Evolutionary conservation across 2,888 invertebrate species (phyloP), one percentile per base, ranked within the genome.

Genomic region (Drosophila anomelani): DNA sequence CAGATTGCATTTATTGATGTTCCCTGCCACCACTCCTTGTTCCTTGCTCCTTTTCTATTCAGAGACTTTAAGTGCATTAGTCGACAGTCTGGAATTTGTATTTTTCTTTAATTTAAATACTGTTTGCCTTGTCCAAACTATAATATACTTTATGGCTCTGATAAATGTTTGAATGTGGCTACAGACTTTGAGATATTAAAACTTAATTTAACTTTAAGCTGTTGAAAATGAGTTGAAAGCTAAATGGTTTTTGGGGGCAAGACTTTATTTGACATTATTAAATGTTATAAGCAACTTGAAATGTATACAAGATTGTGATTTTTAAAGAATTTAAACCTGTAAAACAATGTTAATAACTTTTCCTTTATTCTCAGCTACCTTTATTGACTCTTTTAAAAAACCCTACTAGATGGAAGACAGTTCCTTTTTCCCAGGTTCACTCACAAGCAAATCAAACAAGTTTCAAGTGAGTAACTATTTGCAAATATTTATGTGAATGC

Each of bases 1-100:
- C 41, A 47, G 56, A 68, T 55, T 56, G 56, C 56, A 70, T 60
- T 47, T 38, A 72, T 70, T 46, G 69, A 70, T 70, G 70, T 5
- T 34, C 44, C 23, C 10, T 3, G 17, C 32, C 43, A 12, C 13
- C 8, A 44, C 12, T 43, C 15, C 60, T 38, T 7, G 17, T 10
- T 59, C 13, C 6, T 17, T 51, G 17, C 29, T 17, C 39, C 12
- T 51, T 23, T 47, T 17, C 39, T n/a, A 12, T 34, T 17, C 12
- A 15, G n/a, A 10, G 34, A 23, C 23, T 49, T 55, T 41, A 46
- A 54, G 51, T 66, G 66, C 68, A 67, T 66, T 67, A 67, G 38
- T 12, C 8, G 7, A 15, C 47, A 51, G 51, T 36, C 17, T 20
- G 38, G 10, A 55, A 36, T 8, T 39, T 39, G 9, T 54, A 41